Percentiles rank a stretch among this genome's conserved stretches.
These are phyloP conservation scores for Pseudoips prasinana DNA, from an alignment of 2,888 invertebrate genomes.

Conservation along the genomic window DNA sequence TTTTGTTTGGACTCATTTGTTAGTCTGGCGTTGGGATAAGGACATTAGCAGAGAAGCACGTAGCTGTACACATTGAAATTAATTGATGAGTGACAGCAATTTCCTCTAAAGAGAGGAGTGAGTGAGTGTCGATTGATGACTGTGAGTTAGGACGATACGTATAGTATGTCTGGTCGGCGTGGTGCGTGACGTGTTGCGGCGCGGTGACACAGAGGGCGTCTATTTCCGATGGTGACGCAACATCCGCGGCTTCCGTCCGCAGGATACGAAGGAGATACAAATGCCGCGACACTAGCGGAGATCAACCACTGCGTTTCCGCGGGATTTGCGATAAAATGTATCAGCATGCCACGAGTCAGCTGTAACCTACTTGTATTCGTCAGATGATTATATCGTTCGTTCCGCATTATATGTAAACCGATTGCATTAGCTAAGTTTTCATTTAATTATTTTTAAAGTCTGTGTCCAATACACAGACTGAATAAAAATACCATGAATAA, in stretches of 20 bases:
- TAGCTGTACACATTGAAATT: slow-evolving; percentile 39
- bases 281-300: slow-evolving; percentile 48
- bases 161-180: slow-evolving; percentile 4
- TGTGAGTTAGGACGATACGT: slow-evolving; percentile 14
- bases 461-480: no score
- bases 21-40: slow-evolving; percentile 27
- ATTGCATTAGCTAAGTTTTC: no score
- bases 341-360: background rate
- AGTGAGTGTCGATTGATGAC: slow-evolving; percentile 20
- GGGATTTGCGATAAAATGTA: slow-evolving; percentile 51
- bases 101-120: slow-evolving; percentile 38
- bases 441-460: no score
- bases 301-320: slow-evolving; percentile 61
- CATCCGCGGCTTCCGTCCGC: slow-evolving; percentile 73
- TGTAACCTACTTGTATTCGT: background rate
- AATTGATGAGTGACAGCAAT: slow-evolving; percentile 47
- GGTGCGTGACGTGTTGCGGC: slow-evolving; percentile 40
- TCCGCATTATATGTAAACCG: no score
- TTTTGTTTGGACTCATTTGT: slow-evolving; percentile 51
- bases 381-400: background rate
- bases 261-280: slow-evolving; percentile 71
- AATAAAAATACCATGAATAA: no score
- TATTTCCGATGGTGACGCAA: slow-evolving; percentile 78
- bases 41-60: slow-evolving; percentile 44
- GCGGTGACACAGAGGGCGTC: slow-evolving; percentile 75